Evolutionary conservation across 2,888 invertebrate species (phyloP).

Genomic region (Leucophenga maculata): DNA sequence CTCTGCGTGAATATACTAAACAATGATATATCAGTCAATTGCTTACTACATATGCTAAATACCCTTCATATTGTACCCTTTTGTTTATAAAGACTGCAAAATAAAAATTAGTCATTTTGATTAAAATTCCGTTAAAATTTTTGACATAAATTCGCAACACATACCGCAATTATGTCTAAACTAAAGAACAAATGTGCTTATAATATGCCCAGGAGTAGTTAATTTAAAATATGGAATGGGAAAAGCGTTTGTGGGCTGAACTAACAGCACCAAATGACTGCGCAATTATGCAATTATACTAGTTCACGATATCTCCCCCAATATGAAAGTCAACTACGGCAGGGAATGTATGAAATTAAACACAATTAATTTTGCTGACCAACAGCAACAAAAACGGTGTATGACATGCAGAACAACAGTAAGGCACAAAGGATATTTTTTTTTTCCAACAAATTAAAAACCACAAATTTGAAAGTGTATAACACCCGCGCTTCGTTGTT

Average conservation of each 20-base stretch:
- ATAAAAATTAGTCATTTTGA: slow-evolving; percentile 31
- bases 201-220: slow-evolving; percentile 33
- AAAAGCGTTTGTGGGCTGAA: slow-evolving; percentile 33
- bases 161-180: slow-evolving; percentile 58
- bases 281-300: slow-evolving; percentile 62
- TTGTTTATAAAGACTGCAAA: too few species aligned
- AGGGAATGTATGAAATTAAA: slow-evolving; percentile 46
- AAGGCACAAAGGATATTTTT: background rate
- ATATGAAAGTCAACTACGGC: background rate
- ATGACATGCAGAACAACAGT: background rate
- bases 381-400: background rate
- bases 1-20: too few species aligned
- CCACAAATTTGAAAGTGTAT: slow-evolving; percentile 23
- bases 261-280: slow-evolving; percentile 58
- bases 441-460: slow-evolving; percentile 24
- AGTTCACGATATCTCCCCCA: too few species aligned
- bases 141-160: slow-evolving; percentile 50
- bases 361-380: slow-evolving; percentile 58
- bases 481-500: slow-evolving; percentile 14
- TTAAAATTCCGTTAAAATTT: slow-evolving; percentile 58
- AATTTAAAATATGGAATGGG: background rate
- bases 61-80: too few species aligned
- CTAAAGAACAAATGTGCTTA: slow-evolving; percentile 56
- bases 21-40: too few species aligned
- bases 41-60: too few species aligned